Base-by-base conservation (phyloP, 2,888 invertebrate genomes). In the Amphimallon solstitiale region DNA sequence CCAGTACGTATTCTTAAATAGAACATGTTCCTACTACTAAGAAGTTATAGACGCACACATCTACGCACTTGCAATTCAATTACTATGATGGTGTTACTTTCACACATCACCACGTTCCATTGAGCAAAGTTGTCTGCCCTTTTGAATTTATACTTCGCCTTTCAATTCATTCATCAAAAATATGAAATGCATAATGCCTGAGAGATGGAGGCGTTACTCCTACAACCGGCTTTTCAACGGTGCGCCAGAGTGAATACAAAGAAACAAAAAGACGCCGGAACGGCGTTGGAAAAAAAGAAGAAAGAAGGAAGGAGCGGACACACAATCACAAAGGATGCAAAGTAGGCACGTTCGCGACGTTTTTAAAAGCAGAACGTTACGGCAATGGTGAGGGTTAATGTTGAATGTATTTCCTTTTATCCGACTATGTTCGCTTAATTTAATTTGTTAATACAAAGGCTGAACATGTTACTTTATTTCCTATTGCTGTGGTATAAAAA, bases 251-350 rank as follows among this genome's bases (percentile, higher is more conserved):
- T 43, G 45, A 59, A n/a, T 29, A 59, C 45, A 59, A 59, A 59
- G 56, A 59, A 54, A 59, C 56, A 59, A 59, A 59, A 59, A 59
- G 56, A 35, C 56, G 23, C 38, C 38, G 29, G 56, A 59, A 43
- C 29, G 19, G 34, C 43, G 15, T 15, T 43, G 43, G 14, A 56
- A 56, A 59, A 59, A 56, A 51, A 51, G 35, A 59, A 40, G 21
- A 38, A 59, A 59, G 21, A 43, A 43, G 56, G 43, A 59, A 23
- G 56, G 43, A 59, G 56, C 56, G 29, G 56, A 59, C 56, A 59
- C 61, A 69, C 70, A 68, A 71, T 69, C 69, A 73, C 73, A 72
- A 71, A 72, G 69, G 73, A 73, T 72, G 71, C 69, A 72, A 73
- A 73, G 69, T 68, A 71, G 71, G 72, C 72, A 70, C 72, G 71